Percentiles rank a stretch among this genome's conserved stretches.
Evolutionary conservation across 2,797 vertebrate genomes (phyloP).

Genomic region (Rhinichthys osculus): DNA sequence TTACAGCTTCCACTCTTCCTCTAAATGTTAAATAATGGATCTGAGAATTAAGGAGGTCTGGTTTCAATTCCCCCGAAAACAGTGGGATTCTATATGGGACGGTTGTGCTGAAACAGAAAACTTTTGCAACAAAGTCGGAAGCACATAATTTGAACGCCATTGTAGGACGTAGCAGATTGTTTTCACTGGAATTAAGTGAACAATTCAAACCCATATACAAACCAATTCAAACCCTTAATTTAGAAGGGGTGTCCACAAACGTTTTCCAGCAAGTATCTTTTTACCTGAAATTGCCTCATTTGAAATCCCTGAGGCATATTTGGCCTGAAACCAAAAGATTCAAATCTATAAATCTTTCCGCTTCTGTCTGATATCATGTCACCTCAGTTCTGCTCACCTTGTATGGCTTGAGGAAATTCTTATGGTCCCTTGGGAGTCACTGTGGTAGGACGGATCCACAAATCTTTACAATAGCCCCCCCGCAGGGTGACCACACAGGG

Average conservation of each 20-base stretch:
- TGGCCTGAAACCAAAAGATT: background rate
- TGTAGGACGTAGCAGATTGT: background rate
- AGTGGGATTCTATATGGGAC: background rate
- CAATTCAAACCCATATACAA: background rate
- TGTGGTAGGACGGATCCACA: conserved; percentile 17
- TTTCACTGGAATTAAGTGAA: background rate
- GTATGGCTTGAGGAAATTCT: background rate
- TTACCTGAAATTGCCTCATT: background rate
- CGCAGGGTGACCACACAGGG: conserved; percentile 33
- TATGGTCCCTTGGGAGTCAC: background rate
- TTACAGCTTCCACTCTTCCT: background rate
- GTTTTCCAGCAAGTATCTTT: background rate
- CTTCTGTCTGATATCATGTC: background rate
- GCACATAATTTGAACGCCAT: background rate
- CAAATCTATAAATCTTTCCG: background rate
- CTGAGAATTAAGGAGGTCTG: background rate
- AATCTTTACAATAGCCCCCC: conserved; percentile 29
- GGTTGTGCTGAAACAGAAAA: background rate
- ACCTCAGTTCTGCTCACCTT: background rate
- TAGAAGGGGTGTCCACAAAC: background rate
- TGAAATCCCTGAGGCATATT: background rate
- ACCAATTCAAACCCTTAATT: background rate
- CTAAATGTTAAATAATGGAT: background rate
- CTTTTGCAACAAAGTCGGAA: background rate
- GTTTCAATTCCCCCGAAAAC: background rate